These are phyloP conservation scores for Zophobas morio DNA, from an alignment of 1,140 invertebrate species.

Conservation along the genomic window DNA sequence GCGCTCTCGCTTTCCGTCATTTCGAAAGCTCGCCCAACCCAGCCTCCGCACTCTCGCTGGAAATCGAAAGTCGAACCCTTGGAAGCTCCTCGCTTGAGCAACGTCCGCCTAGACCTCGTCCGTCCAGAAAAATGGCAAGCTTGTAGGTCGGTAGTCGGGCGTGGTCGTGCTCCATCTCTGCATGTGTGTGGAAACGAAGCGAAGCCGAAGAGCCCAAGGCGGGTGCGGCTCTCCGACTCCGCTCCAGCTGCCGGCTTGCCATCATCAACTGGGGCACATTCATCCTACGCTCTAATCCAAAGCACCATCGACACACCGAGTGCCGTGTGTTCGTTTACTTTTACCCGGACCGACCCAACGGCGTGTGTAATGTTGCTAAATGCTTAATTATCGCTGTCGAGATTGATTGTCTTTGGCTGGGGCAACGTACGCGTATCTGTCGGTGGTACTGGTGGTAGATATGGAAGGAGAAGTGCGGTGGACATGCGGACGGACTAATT, in stretches of 20 bases:
- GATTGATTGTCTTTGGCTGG: conserved; percentile 32
- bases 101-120: conserved; percentile 60
- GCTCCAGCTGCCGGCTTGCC: too few species aligned
- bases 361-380: conserved; percentile 28
- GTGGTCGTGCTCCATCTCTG: conserved; percentile 56
- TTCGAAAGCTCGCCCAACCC: too few species aligned
- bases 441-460: too few species aligned
- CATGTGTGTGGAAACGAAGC: conserved; percentile 34
- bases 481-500: too few species aligned
- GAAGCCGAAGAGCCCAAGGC: conserved; percentile 49
- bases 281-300: conserved; percentile 48
- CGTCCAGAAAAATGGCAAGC: conserved; percentile 56
- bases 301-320: conserved; percentile 44
- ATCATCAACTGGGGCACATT: conserved; percentile 52
- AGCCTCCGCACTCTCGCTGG: too few species aligned
- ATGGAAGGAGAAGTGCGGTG: too few species aligned
- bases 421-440: conserved; percentile 1
- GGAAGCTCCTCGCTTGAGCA: conserved; percentile 45
- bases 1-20: too few species aligned
- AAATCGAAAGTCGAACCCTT: neutral
- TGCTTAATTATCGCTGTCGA: conserved; percentile 33
- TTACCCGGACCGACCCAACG: conserved; percentile 4
- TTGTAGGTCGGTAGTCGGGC: conserved; percentile 61
- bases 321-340: conserved; percentile 24
- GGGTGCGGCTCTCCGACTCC: conserved; percentile 33